Percentiles rank a stretch among this genome's conserved stretches.
Conservation (phyloP, 2,888 invertebrate genomes). For the Pharmacophagus antenor region DNA sequence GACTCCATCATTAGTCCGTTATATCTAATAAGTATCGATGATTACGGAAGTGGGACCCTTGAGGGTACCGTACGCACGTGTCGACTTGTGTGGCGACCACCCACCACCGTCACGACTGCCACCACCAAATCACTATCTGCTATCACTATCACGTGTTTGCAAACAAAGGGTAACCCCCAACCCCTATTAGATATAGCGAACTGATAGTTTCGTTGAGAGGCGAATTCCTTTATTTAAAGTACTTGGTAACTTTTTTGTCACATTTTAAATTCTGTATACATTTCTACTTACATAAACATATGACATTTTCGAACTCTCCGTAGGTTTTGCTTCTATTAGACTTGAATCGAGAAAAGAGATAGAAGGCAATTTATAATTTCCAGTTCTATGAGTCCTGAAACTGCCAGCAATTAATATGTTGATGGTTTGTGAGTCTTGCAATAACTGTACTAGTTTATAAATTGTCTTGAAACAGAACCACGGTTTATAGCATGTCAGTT, state of each 20-base stretch:
- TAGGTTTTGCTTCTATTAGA: too few species aligned
- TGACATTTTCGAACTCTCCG: too few species aligned
- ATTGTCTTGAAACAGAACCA: too few species aligned
- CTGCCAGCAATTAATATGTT: too few species aligned
- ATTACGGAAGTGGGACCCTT: slow-evolving; percentile 24
- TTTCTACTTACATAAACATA: too few species aligned
- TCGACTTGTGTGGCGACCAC: slow-evolving; percentile 32
- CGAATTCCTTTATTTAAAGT: slow-evolving; percentile 1
- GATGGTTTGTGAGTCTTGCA: too few species aligned
- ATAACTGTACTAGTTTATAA: too few species aligned
- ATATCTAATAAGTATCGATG: slow-evolving; percentile 22
- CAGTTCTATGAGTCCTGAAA: too few species aligned
- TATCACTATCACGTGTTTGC: slow-evolving; percentile 39
- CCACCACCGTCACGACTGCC: slow-evolving; percentile 24
- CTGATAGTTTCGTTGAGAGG: slow-evolving; percentile 34
- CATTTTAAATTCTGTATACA: neutral
- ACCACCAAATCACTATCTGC: slow-evolving; percentile 29
- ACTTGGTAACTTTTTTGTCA: neutral
- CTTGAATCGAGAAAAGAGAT: too few species aligned
- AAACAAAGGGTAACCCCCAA: slow-evolving; percentile 36
- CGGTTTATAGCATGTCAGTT: too few species aligned
- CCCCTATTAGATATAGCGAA: slow-evolving; percentile 32
- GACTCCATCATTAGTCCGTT: slow-evolving; percentile 21
- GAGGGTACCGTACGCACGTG: slow-evolving; percentile 31
- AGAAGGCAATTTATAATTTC: too few species aligned